These are phyloP conservation scores for Forbesichthys agassizii DNA, from an alignment of 2,113 vertebrate genomes.

Conservation along the genomic window DNA sequence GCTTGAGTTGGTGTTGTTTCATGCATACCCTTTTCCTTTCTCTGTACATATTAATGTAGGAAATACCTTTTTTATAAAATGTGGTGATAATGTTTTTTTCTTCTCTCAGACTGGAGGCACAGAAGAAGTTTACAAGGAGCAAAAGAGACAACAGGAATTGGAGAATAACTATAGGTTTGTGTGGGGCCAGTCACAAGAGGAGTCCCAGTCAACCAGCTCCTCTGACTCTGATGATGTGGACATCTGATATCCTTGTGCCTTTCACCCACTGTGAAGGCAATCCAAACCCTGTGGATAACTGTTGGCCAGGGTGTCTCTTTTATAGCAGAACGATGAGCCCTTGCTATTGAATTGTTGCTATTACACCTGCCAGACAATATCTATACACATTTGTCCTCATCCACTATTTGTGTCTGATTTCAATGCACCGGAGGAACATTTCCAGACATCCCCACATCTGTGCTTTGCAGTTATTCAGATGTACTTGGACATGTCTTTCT, in stretches of 20 bases:
- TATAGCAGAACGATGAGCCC: constrained; percentile 17
- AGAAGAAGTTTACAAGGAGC: constrained; percentile 88
- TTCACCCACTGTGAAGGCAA: constrained; percentile 20
- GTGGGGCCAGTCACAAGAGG: constrained; percentile 84
- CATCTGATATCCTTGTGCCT: constrained; percentile 71
- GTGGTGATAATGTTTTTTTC: not conserved
- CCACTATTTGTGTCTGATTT: constrained; percentile 43
- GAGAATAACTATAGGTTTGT: constrained; percentile 91
- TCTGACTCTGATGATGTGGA: constrained; percentile 87
- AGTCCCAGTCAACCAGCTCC: constrained; percentile 69
- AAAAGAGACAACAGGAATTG: constrained; percentile 85
- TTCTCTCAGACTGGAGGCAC: constrained; percentile 83
- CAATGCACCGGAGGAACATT: constrained; percentile 31
- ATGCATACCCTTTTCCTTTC: no score
- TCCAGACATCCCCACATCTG: constrained; percentile 8
- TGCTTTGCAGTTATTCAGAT: constrained; percentile 33
- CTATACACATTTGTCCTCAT: constrained; percentile 48
- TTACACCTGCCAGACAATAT: constrained; percentile 38
- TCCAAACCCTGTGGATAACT: constrained; percentile 40
- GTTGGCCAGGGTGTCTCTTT: constrained; percentile 21
- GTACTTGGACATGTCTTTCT: constrained; percentile 43
- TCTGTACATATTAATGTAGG: no score
- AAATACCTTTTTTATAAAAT: no score
- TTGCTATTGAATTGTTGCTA: constrained; percentile 34
- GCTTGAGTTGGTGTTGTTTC: no score